Conservation (phyloP, 2,797 vertebrate species). For the Borostomias antarcticus region DNA sequence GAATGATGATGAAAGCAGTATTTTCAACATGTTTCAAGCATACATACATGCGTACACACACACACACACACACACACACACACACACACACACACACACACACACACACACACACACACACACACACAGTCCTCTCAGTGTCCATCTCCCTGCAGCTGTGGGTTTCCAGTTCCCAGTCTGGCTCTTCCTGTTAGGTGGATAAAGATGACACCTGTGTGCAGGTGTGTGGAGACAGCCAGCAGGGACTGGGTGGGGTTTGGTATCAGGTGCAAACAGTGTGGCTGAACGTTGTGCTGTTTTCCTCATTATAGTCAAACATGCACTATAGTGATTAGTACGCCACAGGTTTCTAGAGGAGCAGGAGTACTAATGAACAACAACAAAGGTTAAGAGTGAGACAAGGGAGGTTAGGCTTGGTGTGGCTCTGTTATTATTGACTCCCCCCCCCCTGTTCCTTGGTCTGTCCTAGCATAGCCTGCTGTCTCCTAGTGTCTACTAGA, state of each 20-base stretch:
- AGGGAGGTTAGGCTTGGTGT: slow-evolving; percentile 22
- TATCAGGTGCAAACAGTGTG: slow-evolving; percentile 47
- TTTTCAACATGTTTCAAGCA: slow-evolving; percentile 58
- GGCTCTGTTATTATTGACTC: slow-evolving; percentile 38
- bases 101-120: slow-evolving; percentile 15
- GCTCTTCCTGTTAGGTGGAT: slow-evolving; percentile 78
- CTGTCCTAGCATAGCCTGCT: slow-evolving; percentile 46
- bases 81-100: slow-evolving; percentile 21
- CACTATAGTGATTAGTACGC: slow-evolving; percentile 33
- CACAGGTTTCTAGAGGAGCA: slow-evolving; percentile 12
- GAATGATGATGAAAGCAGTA: slow-evolving; percentile 26
- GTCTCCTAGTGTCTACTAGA: slow-evolving; percentile 61
- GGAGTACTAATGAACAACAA: slow-evolving; percentile 14
- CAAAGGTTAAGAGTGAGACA: not conserved
- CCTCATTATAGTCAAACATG: not conserved
- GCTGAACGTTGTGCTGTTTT: slow-evolving; percentile 36
- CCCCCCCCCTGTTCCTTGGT: slow-evolving; percentile 40
- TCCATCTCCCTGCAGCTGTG: slow-evolving; percentile 66
- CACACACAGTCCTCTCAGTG: slow-evolving; percentile 21
- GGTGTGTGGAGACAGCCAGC: slow-evolving; percentile 61
- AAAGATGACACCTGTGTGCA: slow-evolving; percentile 79
- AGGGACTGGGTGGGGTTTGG: slow-evolving; percentile 31
- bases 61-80: slow-evolving; percentile 23
- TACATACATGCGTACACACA: slow-evolving; percentile 17
- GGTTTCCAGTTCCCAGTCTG: slow-evolving; percentile 75